Base-by-base conservation (phyloP, 2,888 invertebrate species). In the Oxycera nigricornis region DNA sequence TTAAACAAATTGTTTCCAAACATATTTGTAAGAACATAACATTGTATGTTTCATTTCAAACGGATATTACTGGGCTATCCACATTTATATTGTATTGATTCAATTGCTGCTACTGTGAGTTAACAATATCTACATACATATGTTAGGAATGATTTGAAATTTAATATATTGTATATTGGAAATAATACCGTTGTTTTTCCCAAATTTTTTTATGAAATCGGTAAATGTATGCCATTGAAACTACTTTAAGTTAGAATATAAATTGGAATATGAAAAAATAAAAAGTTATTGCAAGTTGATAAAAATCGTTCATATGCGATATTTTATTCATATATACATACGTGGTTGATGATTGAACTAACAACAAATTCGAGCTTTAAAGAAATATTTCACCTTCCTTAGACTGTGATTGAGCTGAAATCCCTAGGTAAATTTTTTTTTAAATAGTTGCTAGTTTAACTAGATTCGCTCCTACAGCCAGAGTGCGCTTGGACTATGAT, bases 261-360 rank as follows among this genome's bases (percentile, higher is more conserved):
- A 65, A 65, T 65, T 65, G 65, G 65, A 65, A 20, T 65, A 39
- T 65, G 65, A 17, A 41, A 55, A 65, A 65, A 65, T 35, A 65
- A 65, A 65, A 65, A 39, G 65, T 65, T 65, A 65, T 65, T 65
- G 30, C 65, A 65, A 65, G 65, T 65, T 65, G 65, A 65, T 20
- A 41, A 22, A 55, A 55, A 24, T 24, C 46, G 46, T 46, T 46
- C 46, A 17, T n/a, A n/a, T n/a, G n/a, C n/a, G n/a, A n/a, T n/a
- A n/a, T n/a, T n/a, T n/a, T n/a, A n/a, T n/a, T n/a, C n/a, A n/a
- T n/a, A n/a, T n/a, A n/a, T n/a, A n/a, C n/a, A n/a, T n/a, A n/a
- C n/a, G n/a, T n/a, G n/a, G n/a, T n/a, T n/a, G n/a, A n/a, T n/a
- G n/a, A n/a, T n/a, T n/a, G n/a, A n/a, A n/a, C n/a, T n/a, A n/a